Percentiles rank a stretch among this genome's conserved stretches.
Conservation (phyloP, 2,113 vertebrate species). For the Charina bottae region DNA sequence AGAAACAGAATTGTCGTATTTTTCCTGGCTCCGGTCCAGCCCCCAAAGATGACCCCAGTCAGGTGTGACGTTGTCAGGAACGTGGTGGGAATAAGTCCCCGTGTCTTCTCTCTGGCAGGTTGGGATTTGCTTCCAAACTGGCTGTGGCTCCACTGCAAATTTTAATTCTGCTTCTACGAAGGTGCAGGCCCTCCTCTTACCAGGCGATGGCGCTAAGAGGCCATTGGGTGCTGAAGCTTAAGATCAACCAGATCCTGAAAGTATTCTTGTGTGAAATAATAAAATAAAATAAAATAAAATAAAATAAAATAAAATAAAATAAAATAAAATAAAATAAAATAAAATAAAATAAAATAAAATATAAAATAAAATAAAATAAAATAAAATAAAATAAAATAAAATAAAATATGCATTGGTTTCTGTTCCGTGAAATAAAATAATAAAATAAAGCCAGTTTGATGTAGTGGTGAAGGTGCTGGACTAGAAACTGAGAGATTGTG, state of each 20-base stretch:
- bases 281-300: background rate
- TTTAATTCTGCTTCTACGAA: background rate
- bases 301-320: background rate
- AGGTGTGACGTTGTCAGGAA: background rate
- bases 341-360: background rate
- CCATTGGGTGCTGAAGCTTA: background rate
- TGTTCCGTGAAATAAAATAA: no score
- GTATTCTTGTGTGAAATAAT: background rate
- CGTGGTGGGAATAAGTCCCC: background rate
- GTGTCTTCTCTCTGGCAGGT: background rate
- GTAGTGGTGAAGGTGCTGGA: background rate
- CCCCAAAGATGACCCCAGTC: background rate
- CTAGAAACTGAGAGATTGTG: background rate
- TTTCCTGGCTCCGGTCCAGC: background rate
- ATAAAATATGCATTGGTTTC: no score
- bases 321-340: background rate
- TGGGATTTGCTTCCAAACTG: no score
- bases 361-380: no score
- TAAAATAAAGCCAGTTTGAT: background rate
- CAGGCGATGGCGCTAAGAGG: slow-evolving; percentile 52
- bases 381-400: no score
- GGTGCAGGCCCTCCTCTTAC: background rate
- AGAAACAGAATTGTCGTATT: background rate
- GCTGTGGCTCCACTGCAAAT: background rate
- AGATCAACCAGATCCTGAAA: background rate